Evolutionary conservation across 37 sponge, comb jelly and placozoan genomes (phyloP).

Genomic region (Diacarnus erythraeanus): DNA sequence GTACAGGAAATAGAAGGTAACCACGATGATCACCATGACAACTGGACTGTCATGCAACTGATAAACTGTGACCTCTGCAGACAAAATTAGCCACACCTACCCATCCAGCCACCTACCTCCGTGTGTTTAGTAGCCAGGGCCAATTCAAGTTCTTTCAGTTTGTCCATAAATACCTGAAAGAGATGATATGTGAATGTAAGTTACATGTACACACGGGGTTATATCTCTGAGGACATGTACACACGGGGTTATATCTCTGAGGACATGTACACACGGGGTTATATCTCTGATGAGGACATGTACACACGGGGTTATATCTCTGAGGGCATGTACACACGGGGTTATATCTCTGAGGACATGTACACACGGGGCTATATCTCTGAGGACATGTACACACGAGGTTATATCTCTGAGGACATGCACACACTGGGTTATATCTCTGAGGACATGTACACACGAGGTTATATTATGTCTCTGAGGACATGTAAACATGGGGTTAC

Average conservation of each 20-base stretch:
- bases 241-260: not conserved
- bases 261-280: not conserved
- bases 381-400: not conserved
- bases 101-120: constrained; percentile 7
- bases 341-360: too few species aligned
- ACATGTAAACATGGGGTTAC: not conserved
- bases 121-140: constrained; percentile 10
- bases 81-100: not conserved
- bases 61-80: not conserved
- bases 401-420: too few species aligned
- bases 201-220: not conserved
- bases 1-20: not conserved
- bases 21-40: not conserved
- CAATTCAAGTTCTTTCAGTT: constrained; percentile 21
- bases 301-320: not conserved
- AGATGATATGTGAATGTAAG: too few species aligned
- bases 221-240: not conserved
- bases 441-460: not conserved
- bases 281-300: too few species aligned
- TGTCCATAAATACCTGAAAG: constrained; percentile 30
- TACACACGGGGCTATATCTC: not conserved
- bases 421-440: not conserved
- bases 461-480: too few species aligned
- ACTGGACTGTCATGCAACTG: too few species aligned
- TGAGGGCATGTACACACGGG: not conserved